These are phyloP conservation scores for Eleginops maclovinus DNA, from an alignment of 2,113 vertebrate genomes.

Conservation along the genomic window DNA sequence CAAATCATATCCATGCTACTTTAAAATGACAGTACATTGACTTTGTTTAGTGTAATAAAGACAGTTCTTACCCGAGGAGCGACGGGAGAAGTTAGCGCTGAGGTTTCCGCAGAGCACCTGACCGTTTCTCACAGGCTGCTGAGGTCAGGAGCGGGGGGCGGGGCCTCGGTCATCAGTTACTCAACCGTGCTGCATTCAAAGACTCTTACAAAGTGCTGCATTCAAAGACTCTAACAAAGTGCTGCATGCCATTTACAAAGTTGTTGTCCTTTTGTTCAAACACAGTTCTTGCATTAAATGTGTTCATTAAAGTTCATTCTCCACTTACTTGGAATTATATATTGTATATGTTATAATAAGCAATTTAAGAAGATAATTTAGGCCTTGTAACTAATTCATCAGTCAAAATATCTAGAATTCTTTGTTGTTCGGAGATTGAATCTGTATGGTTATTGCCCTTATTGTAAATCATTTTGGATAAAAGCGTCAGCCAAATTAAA, in stretches of 20 bases:
- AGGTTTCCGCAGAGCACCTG: slow-evolving; percentile 24
- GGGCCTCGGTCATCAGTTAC: slow-evolving; percentile 8
- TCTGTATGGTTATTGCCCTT: too few species aligned
- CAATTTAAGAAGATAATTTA: too few species aligned
- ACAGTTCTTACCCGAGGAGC: slow-evolving; percentile 42
- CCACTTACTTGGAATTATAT: too few species aligned
- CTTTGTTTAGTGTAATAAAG: background rate
- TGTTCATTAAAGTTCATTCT: background rate
- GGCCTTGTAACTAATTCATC: too few species aligned
- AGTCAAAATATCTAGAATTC: too few species aligned
- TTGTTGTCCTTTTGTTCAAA: background rate
- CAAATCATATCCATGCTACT: background rate
- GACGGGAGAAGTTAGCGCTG: background rate
- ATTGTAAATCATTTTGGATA: too few species aligned
- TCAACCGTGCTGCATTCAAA: background rate
- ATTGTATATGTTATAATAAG: too few species aligned
- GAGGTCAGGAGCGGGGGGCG: slow-evolving; percentile 4
- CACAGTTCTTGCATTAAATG: background rate
- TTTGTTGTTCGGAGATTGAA: too few species aligned
- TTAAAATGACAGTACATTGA: background rate
- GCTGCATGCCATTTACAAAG: background rate
- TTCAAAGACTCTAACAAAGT: slow-evolving; percentile 6
- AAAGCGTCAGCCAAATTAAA: too few species aligned
- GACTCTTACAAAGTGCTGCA: background rate
- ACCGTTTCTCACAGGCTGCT: background rate